A percentile compares a stretch with the other conserved stretches of the same genome.
These are phyloP conservation scores for Cataglyphis rosenhaueri DNA, from an alignment of 2,888 invertebrate genomes.

Conservation along the genomic window DNA sequence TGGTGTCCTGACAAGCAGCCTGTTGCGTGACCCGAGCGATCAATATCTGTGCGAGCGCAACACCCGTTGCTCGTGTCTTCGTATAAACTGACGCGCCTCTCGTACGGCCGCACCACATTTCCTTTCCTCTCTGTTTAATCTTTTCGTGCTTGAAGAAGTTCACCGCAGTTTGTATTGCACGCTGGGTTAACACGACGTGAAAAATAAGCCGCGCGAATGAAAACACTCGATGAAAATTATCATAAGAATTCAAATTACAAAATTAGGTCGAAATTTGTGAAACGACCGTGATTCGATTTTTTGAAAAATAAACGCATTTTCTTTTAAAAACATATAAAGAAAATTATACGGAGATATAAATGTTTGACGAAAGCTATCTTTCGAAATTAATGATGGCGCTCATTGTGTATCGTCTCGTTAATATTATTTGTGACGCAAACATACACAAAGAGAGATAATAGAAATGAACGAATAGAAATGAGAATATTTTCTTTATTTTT, in stretches of 20 bases:
- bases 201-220: not conserved
- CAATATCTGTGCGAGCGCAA: slow-evolving; percentile 81
- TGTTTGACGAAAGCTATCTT: slow-evolving; percentile 16
- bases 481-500: not conserved
- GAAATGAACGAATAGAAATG: not conserved
- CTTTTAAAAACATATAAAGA: not conserved
- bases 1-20: slow-evolving; percentile 78
- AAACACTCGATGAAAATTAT: slow-evolving; percentile 4
- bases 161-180: not conserved
- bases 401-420: slow-evolving; percentile 29
- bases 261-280: not conserved
- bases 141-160: not conserved
- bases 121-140: slow-evolving; percentile 34
- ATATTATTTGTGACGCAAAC: slow-evolving; percentile 26
- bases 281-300: not conserved
- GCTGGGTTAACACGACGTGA: not conserved
- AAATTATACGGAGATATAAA: not conserved
- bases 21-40: slow-evolving; percentile 83
- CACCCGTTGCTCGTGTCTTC: slow-evolving; percentile 72
- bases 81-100: slow-evolving; percentile 55
- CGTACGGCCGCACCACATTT: not conserved
- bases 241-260: not conserved
- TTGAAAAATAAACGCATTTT: not conserved
- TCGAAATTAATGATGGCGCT: slow-evolving; percentile 43
- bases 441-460: slow-evolving; percentile 7